Evolutionary conservation across 2,888 invertebrate species (phyloP), one percentile per base, ranked within the genome.

Genomic region (Rhimphoctona megacephalus): DNA sequence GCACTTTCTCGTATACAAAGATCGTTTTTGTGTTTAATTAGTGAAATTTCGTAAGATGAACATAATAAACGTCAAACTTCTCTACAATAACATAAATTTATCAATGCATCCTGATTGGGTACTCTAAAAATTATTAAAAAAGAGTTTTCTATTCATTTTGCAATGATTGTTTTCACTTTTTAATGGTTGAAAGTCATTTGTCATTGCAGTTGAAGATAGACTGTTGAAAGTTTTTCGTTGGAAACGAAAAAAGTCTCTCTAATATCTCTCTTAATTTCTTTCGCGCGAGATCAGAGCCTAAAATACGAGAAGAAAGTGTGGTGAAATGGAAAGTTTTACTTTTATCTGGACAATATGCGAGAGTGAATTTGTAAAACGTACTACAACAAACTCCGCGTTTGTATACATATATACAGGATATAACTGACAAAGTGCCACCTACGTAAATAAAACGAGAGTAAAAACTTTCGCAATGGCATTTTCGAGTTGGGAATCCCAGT

Each of bases 1-100:
- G 87, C 84, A 91, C 91, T 92, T 91, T 92, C 91, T 87, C 91
- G 81, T 77, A 49, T 74, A 74, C 57, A 33, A 64, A 52, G 43
- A 70, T 52, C 30, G 73, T 66, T 61, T 69, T 85, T 80, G 76
- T 84, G 70, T 52, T 43, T 43, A 33, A 33, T 43, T 70, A 61
- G 69, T 77, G 85, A 86, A 87, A 86, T 88, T 86, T 82, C 70
- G 9, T 67, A 22, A n/a, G 9, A 52, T 33, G 6, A n/a, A 4
- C 14, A 17, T 61, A 30, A 30, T 25, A 25, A 25, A 57, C 7
- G 4, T 14, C 25, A 57, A 61, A 61, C 14, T 30, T 61, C 5
- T 25, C 0, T 4, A 49, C 49, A 49, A 6, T n/a, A 43, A 43
- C 14, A 11, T 43, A n/a, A 49, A 49, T n/a, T 49, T 19, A 19